Percentiles rank a stretch among this genome's conserved stretches.
Evolutionary conservation across 1,140 invertebrate species (phyloP).

Genomic region (Pantala flavescens): DNA sequence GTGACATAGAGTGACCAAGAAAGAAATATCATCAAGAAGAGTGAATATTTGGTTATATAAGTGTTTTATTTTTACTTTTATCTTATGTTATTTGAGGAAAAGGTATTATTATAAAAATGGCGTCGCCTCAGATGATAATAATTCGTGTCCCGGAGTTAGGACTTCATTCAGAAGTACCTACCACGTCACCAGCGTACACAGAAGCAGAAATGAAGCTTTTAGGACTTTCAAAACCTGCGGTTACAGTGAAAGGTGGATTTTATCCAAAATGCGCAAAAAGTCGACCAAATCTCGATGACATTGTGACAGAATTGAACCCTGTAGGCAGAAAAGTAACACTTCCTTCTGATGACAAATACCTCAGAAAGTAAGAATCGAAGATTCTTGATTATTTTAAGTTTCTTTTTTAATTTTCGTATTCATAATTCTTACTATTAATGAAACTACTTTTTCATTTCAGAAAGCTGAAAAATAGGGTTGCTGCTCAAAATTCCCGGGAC

Average conservation of each 20-base stretch:
- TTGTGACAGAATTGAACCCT: background rate
- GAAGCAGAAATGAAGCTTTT: background rate
- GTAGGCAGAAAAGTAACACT: background rate
- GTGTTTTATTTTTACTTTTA: too few relatives aligned
- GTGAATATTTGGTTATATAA: too few relatives aligned
- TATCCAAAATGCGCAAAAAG: background rate
- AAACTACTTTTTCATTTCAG: conserved; percentile 42
- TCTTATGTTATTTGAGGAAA: too few relatives aligned
- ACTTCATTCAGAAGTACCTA: background rate
- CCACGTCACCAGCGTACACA: background rate
- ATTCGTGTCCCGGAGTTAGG: background rate
- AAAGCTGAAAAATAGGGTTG: conserved; percentile 93
- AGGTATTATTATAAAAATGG: background rate
- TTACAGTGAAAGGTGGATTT: background rate
- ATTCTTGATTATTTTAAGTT: background rate
- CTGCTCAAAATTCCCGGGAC: conserved; percentile 94
- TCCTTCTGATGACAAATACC: background rate
- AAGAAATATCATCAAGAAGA: too few relatives aligned
- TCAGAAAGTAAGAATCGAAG: background rate
- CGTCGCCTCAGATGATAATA: background rate
- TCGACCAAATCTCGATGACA: background rate
- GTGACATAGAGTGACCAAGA: too few relatives aligned
- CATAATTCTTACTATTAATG: background rate
- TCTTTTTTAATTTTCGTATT: background rate
- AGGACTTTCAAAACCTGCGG: background rate